These are phyloP conservation scores for Temnothorax unifasciatus DNA, from an alignment of 2,888 invertebrate species.

Conservation along the genomic window DNA sequence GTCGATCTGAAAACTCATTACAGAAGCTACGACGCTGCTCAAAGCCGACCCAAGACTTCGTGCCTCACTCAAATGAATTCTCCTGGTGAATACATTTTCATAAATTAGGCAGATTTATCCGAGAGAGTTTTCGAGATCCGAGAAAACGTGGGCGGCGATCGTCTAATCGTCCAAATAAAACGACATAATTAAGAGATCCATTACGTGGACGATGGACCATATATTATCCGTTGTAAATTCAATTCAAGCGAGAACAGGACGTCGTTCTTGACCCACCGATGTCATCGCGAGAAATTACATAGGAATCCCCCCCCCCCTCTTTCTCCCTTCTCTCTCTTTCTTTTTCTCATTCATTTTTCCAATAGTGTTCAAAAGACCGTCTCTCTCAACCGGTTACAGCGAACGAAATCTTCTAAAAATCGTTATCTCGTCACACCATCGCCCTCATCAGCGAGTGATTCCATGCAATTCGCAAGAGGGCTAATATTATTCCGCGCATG, in stretches of 20 bases:
- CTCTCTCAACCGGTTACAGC: neutral
- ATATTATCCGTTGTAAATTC: slow-evolving; percentile 71
- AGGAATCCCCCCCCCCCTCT: neutral
- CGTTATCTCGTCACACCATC: slow-evolving; percentile 45
- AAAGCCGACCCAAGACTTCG: slow-evolving; percentile 62
- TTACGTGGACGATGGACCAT: slow-evolving; percentile 68
- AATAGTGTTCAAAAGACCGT: neutral
- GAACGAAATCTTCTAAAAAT: neutral
- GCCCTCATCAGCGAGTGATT: slow-evolving; percentile 59
- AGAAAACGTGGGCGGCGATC: slow-evolving; percentile 69
- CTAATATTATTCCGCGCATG: slow-evolving; percentile 68
- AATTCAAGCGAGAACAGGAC: slow-evolving; percentile 61
- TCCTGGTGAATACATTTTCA: slow-evolving; percentile 76
- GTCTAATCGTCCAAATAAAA: slow-evolving; percentile 75
- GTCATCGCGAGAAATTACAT: slow-evolving; percentile 11
- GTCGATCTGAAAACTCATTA: slow-evolving; percentile 57
- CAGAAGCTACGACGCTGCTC: slow-evolving; percentile 36
- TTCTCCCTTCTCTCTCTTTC: neutral
- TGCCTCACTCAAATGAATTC: slow-evolving; percentile 58
- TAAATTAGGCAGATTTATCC: slow-evolving; percentile 70
- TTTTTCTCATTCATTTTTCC: neutral
- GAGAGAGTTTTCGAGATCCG: slow-evolving; percentile 60
- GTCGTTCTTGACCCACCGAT: slow-evolving; percentile 37
- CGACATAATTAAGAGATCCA: slow-evolving; percentile 80
- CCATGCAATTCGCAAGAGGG: slow-evolving; percentile 33